Conservation (phyloP, 2,888 invertebrate species). For the Trissoscelio sp. region DNA sequence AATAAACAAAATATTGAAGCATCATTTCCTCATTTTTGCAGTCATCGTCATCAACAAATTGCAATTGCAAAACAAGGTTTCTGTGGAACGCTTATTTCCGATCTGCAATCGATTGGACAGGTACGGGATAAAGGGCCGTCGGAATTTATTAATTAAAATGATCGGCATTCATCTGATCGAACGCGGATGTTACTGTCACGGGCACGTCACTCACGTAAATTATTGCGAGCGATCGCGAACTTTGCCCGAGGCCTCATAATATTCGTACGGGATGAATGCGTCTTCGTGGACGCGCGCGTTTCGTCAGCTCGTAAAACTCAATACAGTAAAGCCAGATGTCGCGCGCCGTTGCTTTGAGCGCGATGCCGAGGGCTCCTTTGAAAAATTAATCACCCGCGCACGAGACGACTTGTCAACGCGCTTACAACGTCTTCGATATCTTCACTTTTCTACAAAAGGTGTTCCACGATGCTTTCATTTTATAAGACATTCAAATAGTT, state of each 20-base stretch:
- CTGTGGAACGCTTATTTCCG: background rate
- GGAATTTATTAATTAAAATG: slow-evolving; percentile 69
- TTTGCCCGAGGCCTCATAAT: slow-evolving; percentile 63
- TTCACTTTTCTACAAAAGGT: slow-evolving; percentile 18
- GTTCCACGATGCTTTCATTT: background rate
- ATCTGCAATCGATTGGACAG: background rate
- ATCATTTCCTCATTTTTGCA: background rate
- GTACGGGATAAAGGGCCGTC: slow-evolving; percentile 18
- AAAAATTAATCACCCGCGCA: slow-evolving; percentile 55
- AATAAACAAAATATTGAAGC: no score
- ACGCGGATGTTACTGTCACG: slow-evolving; percentile 63
- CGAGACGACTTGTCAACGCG: slow-evolving; percentile 37
- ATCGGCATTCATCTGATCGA: slow-evolving; percentile 51
- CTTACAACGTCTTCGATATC: slow-evolving; percentile 15
- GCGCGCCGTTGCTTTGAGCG: slow-evolving; percentile 36
- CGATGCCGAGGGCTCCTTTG: slow-evolving; percentile 30
- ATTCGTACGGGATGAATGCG: slow-evolving; percentile 55
- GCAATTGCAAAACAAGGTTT: background rate
- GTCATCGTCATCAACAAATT: background rate
- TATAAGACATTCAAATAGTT: no score
- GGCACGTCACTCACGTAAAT: slow-evolving; percentile 53
- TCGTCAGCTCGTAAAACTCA: slow-evolving; percentile 60
- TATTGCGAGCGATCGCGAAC: slow-evolving; percentile 62
- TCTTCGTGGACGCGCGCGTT: slow-evolving; percentile 41
- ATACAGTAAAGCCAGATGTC: slow-evolving; percentile 55